A percentile compares a stretch with the other conserved stretches of the same genome.
Conservation (phyloP, 2,888 invertebrate genomes). For the Cephus rjabovi region DNA sequence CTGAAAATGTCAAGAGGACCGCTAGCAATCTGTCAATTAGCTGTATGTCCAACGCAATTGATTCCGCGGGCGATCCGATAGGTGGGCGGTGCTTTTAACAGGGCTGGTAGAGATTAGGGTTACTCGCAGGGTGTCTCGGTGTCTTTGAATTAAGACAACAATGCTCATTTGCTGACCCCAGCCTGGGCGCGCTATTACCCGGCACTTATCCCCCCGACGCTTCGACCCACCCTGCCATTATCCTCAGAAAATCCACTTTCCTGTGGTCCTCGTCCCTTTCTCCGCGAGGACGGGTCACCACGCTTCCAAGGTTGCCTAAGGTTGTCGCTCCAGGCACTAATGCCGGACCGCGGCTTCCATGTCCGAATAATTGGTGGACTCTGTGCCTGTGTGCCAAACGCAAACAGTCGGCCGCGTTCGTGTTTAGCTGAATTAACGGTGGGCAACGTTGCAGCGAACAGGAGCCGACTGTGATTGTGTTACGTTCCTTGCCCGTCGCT, state of each 20-base stretch:
- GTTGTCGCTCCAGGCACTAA: slow-evolving; percentile 9
- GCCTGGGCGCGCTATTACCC: neutral
- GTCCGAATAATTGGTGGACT: slow-evolving; percentile 41
- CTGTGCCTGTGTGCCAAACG: slow-evolving; percentile 37
- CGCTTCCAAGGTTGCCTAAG: slow-evolving; percentile 9
- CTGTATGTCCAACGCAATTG: neutral
- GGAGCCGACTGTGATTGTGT: slow-evolving; percentile 9
- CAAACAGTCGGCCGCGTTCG: slow-evolving; percentile 37
- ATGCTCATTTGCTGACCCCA: neutral
- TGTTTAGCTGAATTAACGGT: slow-evolving; percentile 53
- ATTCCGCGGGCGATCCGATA: neutral
- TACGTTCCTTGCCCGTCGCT: slow-evolving; percentile 15
- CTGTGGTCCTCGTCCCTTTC: slow-evolving; percentile 9
- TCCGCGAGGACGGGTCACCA: neutral
- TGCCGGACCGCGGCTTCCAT: slow-evolving; percentile 21
- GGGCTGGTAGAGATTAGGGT: neutral
- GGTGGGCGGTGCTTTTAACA: neutral
- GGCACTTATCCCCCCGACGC: slow-evolving; percentile 21
- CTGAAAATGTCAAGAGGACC: neutral
- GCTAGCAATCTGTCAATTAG: neutral
- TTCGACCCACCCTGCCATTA: slow-evolving; percentile 20
- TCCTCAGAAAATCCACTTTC: slow-evolving; percentile 24
- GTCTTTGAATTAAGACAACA: slow-evolving; percentile 15
- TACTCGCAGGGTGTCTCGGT: neutral
- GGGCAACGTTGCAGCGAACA: slow-evolving; percentile 28